Evolutionary conservation across 2,797 vertebrate genomes (phyloP).

Genomic region (Xenops minutus): DNA sequence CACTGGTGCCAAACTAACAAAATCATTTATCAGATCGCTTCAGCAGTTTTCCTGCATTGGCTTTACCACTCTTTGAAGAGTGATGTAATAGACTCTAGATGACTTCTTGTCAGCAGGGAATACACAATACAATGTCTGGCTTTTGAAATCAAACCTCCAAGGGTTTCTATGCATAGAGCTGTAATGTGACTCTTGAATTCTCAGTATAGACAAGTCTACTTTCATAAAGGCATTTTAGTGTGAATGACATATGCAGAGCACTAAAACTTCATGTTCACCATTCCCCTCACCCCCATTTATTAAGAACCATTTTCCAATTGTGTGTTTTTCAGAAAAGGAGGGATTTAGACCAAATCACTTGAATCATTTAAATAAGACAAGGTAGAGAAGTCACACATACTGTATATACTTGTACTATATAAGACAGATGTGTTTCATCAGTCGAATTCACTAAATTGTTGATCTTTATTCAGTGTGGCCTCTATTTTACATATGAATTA

Average conservation of each 20-base stretch:
- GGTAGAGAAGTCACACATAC: background rate
- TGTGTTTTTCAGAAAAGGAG: background rate
- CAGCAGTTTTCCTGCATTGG: conserved; percentile 33
- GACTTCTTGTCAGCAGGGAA: conserved; percentile 52
- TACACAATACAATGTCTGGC: background rate
- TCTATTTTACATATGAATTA: background rate
- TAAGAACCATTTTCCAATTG: background rate
- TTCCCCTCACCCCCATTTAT: fast-evolving
- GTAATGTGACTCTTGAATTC: conserved; percentile 33
- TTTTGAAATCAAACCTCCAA: conserved; percentile 42
- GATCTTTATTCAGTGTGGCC: background rate
- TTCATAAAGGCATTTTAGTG: background rate
- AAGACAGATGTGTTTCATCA: background rate
- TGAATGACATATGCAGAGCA: background rate
- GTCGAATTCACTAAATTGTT: background rate
- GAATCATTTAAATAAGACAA: background rate
- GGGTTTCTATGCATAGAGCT: background rate
- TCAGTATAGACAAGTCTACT: background rate
- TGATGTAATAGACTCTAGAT: conserved; percentile 37
- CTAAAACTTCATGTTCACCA: background rate
- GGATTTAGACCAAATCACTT: background rate
- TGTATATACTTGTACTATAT: background rate
- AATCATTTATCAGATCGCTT: conserved; percentile 53
- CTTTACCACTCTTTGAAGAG: conserved; percentile 33
- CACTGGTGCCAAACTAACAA: conserved; percentile 63